Conservation (phyloP, 1,140 invertebrate genomes). For the Nephila pilipes region DNA sequence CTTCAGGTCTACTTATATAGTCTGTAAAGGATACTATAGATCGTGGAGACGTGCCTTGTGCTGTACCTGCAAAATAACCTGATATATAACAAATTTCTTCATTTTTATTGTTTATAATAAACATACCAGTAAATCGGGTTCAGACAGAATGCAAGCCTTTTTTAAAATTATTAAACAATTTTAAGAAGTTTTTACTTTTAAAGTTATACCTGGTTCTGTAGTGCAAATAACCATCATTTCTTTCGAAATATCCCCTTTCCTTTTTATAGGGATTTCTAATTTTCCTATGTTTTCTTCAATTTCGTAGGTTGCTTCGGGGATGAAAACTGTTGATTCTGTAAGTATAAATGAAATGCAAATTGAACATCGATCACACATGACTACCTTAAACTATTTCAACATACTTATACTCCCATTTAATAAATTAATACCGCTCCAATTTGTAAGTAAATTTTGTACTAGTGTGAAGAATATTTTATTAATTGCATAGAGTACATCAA, state of each 20-base stretch:
- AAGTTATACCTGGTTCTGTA: constrained; percentile 80
- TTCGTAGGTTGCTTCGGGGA: constrained; percentile 79
- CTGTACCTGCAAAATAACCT: constrained; percentile 79
- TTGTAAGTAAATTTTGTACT: neutral
- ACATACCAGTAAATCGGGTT: too few species aligned
- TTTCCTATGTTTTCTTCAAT: constrained; percentile 81
- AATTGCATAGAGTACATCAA: too few species aligned
- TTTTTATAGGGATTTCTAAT: constrained; percentile 80
- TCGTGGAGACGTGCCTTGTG: constrained; percentile 80
- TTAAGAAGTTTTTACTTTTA: too few species aligned
- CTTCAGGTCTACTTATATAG: constrained; percentile 80
- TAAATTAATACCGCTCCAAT: neutral
- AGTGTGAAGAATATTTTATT: too few species aligned
- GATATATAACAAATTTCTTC: too few species aligned
- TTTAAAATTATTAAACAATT: too few species aligned
- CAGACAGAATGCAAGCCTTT: too few species aligned
- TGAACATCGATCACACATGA: too few species aligned
- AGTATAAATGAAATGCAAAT: neutral
- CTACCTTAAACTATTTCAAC: too few species aligned
- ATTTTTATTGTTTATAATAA: too few species aligned
- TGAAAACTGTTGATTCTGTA: constrained; percentile 80
- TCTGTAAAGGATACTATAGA: constrained; percentile 81
- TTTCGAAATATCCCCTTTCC: constrained; percentile 81
- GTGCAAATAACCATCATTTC: constrained; percentile 81
- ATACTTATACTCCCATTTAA: neutral